A percentile compares a stretch with the other conserved stretches of the same genome.
These are phyloP conservation scores for Pollimyrus isidori DNA, from an alignment of 2,113 vertebrate genomes.

Conservation along the genomic window DNA sequence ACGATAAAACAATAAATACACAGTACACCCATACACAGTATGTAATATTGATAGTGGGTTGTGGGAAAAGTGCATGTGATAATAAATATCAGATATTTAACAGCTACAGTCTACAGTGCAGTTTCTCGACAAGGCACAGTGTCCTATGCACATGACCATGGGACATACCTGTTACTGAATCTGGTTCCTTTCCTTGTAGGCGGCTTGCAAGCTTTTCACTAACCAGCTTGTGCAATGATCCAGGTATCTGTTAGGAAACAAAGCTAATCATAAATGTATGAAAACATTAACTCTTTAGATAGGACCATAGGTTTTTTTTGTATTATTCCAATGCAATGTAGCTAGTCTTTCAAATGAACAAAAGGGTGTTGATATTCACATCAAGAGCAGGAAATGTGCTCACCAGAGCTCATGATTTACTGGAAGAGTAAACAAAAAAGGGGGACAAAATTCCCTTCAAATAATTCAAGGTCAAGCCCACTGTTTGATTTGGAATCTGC, in stretches of 20 bases:
- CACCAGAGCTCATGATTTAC: not conserved
- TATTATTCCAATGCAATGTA: not conserved
- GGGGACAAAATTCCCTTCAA: slow-evolving; percentile 5
- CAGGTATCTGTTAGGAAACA: slow-evolving; percentile 68
- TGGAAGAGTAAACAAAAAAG: not conserved
- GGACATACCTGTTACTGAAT: slow-evolving; percentile 65
- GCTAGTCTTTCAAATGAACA: not conserved
- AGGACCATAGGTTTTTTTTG: not conserved
- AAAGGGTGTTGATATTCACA: not conserved
- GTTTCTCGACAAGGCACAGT: not conserved
- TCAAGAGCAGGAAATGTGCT: not conserved
- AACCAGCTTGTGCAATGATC: slow-evolving; percentile 83
- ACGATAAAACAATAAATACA: too few species aligned
- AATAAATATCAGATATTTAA: too few species aligned
- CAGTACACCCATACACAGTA: too few species aligned
- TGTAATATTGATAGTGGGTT: too few species aligned
- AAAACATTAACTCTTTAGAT: not conserved
- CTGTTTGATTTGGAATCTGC: slow-evolving; percentile 14
- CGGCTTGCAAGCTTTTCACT: slow-evolving; percentile 77
- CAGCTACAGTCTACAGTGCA: too few species aligned
- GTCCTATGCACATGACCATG: not conserved
- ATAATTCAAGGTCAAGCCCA: slow-evolving; percentile 13
- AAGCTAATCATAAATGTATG: slow-evolving; percentile 8
- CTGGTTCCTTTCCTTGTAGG: slow-evolving; percentile 75
- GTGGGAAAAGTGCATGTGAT: too few species aligned